Base-by-base conservation (phyloP, 2,797 vertebrate species). In the Scleropages formosus region DNA sequence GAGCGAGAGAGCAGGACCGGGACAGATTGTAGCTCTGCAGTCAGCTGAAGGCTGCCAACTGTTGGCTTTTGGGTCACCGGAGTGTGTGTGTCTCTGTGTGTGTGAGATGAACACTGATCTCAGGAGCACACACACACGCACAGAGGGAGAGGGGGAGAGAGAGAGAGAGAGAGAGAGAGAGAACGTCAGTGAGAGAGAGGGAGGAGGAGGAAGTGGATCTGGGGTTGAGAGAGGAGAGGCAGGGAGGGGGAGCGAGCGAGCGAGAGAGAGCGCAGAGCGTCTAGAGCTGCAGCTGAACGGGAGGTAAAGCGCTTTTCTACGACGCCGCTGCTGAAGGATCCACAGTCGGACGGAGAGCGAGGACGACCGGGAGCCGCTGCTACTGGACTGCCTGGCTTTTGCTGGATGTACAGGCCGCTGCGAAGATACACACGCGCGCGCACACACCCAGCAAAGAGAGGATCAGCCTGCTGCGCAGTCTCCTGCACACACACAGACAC, bases 41-140 rank as follows among this genome's bases (percentile, higher is more conserved):
- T 68, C 58, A 64, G 73, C 58, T 73, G 77, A 71, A 61, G 80
- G 60, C 75, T 80, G 79, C 78, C 87, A 91, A 89, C 94, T 91
- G 93, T 81, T 91, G 91, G 93, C 91, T 93, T 94, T 94, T 94
- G 93, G 94, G 94, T 95, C 94, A 93, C 92, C 91, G 91, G 91
- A 81, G 82, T 83, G 78, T 77, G 60, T n/a, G 26, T 74, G 18
- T 76, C 61, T 56, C 20, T 71, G 77, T 74, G 63, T 4, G 6
- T 78, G 75, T 77, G 75, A 77, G 78, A 63, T 77, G 79, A 85
- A 80, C 84, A 87, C 60, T 73, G 78, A 82, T 86, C 84, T 88
- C 81, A 78, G 83, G 82, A 82, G 84, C 82, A 85, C 74, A 75
- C n/a, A n/a, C n/a, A n/a, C n/a, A n/a, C n/a, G n/a, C 27, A 79